Evolutionary conservation across 2,113 vertebrate species (phyloP), one percentile per base, ranked within the genome.

Genomic region (Tragelaphus scriptus): DNA sequence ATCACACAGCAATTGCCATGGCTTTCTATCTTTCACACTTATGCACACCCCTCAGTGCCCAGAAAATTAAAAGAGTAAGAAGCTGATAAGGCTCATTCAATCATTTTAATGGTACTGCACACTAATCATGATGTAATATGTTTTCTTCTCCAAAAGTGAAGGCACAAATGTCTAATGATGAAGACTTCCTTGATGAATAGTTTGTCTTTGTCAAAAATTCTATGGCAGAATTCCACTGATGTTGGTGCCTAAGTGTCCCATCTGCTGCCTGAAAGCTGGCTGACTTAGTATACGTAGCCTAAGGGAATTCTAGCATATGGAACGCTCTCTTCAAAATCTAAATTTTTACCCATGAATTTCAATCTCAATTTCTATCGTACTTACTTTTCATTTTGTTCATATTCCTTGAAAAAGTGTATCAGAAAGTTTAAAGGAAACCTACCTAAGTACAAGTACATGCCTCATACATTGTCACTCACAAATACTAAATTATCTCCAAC

Each of bases 151-250:
- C 56, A 5, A 85, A 94, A 68, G 10, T 53, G 44, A 79, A 95
- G n/a, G 17, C 81, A 59, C 55, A 71, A 3, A 80, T 96, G 23
- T 93, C 44, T 95, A 91, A 97, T 89, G 91, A 90, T 47, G 88
- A 75, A 90, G 25, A 85, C n/a, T 86, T 91, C 63, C 47, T 40
- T 88, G 44, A 91, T 75, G n/a, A 55, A 61, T 55, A 87, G 56
- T 97, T 95, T 94, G 71, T 97, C 95, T 92, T 92, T 97, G 95
- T 97, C 96, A 96, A 85, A 97, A 91, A 58, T 75, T 89, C 80
- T 88, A 14, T 85, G 71, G 53, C 75, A 90, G 30, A 87, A 93
- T 91, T 89, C 65, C 16, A 75, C 14, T 53, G 12, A 85, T 26
- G 19, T 95, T 40, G 84, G 55, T 90, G 61, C 80, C 32, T 92